Percentiles rank a stretch among this genome's conserved stretches.
Conservation (phyloP, 2,797 vertebrate genomes). For the Labroides dimidiatus region DNA sequence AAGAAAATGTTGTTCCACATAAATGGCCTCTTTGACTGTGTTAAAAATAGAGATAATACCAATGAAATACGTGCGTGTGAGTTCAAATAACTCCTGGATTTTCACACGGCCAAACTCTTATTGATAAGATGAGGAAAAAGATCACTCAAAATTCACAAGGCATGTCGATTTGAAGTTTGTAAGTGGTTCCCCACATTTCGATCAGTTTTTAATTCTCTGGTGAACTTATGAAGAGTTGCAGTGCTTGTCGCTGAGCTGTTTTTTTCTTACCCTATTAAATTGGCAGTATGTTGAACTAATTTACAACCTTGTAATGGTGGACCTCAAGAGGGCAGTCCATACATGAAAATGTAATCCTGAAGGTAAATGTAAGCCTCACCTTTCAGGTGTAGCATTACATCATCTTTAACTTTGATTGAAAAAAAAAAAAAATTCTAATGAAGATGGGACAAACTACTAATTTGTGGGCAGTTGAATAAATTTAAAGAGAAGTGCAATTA, state of each 20-base stretch:
- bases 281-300: conserved; percentile 52
- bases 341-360: conserved; percentile 47
- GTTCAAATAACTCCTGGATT: conserved; percentile 20
- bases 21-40: conserved; percentile 27
- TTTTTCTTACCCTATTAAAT: conserved; percentile 33
- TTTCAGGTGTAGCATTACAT: conserved; percentile 6
- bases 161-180: no score
- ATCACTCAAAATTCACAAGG: no score
- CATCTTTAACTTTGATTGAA: conserved; percentile 12
- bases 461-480: not conserved
- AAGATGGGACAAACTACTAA: not conserved
- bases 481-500: not conserved
- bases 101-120: not conserved
- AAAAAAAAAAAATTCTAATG: not conserved
- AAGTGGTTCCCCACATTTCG: conserved; percentile 15
- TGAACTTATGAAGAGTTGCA: conserved; percentile 14
- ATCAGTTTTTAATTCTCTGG: conserved; percentile 23
- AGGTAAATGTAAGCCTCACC: conserved; percentile 30
- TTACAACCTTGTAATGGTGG: conserved; percentile 41
- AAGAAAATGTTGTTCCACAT: conserved; percentile 12
- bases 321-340: conserved; percentile 71
- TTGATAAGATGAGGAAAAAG: not conserved
- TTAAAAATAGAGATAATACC: conserved; percentile 13
- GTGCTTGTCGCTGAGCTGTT: conserved; percentile 16
- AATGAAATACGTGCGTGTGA: not conserved